phyloP scores from a whole-genome alignment of 2,888 invertebrate genomes.

The Ommatoiulus sabulosus region DNA sequence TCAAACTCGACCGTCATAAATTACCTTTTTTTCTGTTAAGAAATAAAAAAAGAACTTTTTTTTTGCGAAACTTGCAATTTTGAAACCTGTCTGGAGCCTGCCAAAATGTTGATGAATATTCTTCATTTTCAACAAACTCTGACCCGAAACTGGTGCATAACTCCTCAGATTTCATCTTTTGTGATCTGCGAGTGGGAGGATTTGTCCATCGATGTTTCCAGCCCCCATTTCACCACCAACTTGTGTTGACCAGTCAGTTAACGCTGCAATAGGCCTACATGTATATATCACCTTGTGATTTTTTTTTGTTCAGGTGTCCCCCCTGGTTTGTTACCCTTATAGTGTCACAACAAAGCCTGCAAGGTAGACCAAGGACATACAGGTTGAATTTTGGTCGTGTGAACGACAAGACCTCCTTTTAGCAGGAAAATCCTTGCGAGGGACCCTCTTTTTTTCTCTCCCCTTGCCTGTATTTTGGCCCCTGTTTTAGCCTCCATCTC shows the following conservation, averaged over 20 bases:
- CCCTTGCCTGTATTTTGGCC: neutral
- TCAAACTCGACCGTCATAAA: slow-evolving; percentile 15
- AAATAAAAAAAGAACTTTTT: neutral
- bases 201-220: neutral
- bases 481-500: neutral
- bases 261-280: neutral
- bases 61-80: neutral
- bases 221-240: neutral
- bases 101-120: slow-evolving; percentile 34
- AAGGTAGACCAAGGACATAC: slow-evolving; percentile 28
- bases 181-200: neutral
- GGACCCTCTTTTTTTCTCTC: neutral
- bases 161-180: slow-evolving; percentile 4
- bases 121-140: neutral
- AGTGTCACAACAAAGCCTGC: slow-evolving; percentile 1
- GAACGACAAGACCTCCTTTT: slow-evolving; percentile 28
- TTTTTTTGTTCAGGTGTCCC: slow-evolving; percentile 32
- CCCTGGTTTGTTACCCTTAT: slow-evolving; percentile 7
- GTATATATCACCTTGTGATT: neutral
- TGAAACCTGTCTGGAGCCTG: neutral
- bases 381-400: slow-evolving; percentile 28
- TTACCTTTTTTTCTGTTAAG: neutral
- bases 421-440: neutral
- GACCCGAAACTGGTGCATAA: neutral
- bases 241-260: neutral